Base-by-base conservation (phyloP, 2,797 vertebrate species). In the Rhinogobio ventralis region DNA sequence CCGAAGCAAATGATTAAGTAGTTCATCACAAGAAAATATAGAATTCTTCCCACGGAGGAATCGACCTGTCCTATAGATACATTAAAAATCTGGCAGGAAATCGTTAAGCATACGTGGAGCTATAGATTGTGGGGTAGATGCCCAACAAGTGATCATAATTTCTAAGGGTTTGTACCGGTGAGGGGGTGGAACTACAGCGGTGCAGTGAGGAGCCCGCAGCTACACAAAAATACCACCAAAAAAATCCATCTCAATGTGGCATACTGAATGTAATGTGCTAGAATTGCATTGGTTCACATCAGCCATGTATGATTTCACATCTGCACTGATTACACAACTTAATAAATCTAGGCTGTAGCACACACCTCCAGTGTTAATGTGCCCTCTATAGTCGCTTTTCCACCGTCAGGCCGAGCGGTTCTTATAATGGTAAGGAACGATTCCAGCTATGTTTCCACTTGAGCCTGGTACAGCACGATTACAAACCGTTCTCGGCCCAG, bases 21-120 rank as follows among this genome's bases (percentile, higher is more conserved):
- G 93, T 94, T 95, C 91, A 95, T 94, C 93, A 95, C 91, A 92
- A 89, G 91, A 92, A 95, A 95, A 91, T 95, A 94, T 87, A 94
- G 90, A 95, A 92, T 94, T 94, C 94, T 95, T 92, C 95, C 93
- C 92, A 87, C 93, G 78, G 86, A 91, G 94, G 93, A 81, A 94
- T 91, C 94, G 94, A 94, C 93, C 92, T 91, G 64, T 89, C 88
- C 92, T 91, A 93, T 92, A 91, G 90, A 95, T 95, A 95, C 94
- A 95, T 93, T 93, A 92, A 94, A 95, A 94, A 51, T 85, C 88
- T 90, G 91, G 92, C 95, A 95, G 94, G 90, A 95, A 95, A 95
- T 96, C 95, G 83, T 94, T 96, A 89, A 69, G 88, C 89, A 92
- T 92, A 91, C 89, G 89, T 87, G 88, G 62, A 88, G 90, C 88